Evolutionary conservation across 2,113 vertebrate genomes (phyloP).

Genomic region (Prionailurus viverrinus): DNA sequence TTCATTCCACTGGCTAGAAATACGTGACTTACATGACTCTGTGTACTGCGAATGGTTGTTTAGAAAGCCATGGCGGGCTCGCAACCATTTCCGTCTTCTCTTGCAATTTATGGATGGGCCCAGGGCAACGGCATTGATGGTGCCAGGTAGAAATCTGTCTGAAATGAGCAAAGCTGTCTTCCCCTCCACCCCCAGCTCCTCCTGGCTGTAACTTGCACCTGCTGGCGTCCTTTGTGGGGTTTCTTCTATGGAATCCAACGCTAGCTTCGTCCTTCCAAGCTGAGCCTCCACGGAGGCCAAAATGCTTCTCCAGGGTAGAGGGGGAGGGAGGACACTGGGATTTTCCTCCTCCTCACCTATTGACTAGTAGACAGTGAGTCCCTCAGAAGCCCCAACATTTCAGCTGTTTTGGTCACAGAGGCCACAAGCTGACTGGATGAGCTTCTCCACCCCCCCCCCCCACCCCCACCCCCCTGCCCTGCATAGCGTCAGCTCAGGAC

Average conservation of each 20-base stretch:
- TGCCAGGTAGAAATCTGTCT: not conserved
- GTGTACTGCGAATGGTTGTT: fast-evolving
- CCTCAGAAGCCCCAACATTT: slow-evolving; percentile 57
- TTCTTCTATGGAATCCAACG: not conserved
- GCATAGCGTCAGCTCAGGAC: slow-evolving; percentile 25
- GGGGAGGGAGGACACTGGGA: not conserved
- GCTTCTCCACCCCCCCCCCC: not conserved
- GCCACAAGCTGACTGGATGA: slow-evolving; percentile 58
- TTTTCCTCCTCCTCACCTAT: not conserved
- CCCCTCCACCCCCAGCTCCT: not conserved
- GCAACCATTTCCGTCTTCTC: not conserved
- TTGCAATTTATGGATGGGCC: not conserved
- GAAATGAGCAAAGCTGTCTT: not conserved
- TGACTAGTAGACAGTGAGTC: slow-evolving; percentile 26
- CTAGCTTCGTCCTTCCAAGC: not conserved
- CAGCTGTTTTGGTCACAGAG: slow-evolving; percentile 62
- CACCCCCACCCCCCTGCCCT: not conserved
- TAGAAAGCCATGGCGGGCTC: fast-evolving
- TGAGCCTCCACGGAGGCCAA: not conserved
- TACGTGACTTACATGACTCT: fast-evolving
- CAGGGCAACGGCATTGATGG: fast-evolving
- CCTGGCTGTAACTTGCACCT: fast-evolving
- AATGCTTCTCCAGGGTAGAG: not conserved
- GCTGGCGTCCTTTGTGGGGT: fast-evolving
- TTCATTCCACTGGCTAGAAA: not conserved